Conservation (phyloP, 2,113 vertebrate species). For the Barnardius zonarius region DNA sequence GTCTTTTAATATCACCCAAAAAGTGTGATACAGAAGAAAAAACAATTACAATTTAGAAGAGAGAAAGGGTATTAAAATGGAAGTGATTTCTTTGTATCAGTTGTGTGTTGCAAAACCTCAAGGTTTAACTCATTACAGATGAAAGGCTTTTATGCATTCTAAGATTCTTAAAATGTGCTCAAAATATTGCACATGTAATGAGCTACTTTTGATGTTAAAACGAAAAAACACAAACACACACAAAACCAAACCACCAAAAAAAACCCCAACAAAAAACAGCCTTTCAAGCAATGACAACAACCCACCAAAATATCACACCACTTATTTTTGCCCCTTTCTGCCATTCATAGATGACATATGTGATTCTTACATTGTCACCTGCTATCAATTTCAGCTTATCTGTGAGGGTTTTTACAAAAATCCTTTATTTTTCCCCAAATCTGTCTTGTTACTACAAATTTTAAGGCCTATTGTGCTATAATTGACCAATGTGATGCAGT, state of each 20-base stretch:
- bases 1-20: not conserved
- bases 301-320: not conserved
- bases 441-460: not conserved
- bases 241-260: not conserved
- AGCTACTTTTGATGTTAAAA: not conserved
- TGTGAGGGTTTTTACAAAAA: not conserved
- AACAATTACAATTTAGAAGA: not conserved
- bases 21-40: not conserved
- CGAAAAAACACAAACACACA: not conserved
- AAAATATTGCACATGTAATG: not conserved
- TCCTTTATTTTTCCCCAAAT: not conserved
- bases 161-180: not conserved
- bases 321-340: not conserved
- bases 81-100: not conserved
- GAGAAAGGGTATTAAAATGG: not conserved
- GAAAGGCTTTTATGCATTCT: not conserved
- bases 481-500: not conserved
- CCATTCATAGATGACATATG: not conserved
- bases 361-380: not conserved
- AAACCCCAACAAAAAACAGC: fast-evolving
- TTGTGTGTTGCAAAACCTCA: not conserved
- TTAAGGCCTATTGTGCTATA: fast-evolving
- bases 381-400: not conserved
- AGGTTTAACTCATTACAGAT: not conserved
- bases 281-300: not conserved